A percentile compares a stretch with the other conserved stretches of the same genome.
These are phyloP conservation scores for Pycnonotus jocosus DNA, from an alignment of 2,113 vertebrate genomes.

Conservation along the genomic window DNA sequence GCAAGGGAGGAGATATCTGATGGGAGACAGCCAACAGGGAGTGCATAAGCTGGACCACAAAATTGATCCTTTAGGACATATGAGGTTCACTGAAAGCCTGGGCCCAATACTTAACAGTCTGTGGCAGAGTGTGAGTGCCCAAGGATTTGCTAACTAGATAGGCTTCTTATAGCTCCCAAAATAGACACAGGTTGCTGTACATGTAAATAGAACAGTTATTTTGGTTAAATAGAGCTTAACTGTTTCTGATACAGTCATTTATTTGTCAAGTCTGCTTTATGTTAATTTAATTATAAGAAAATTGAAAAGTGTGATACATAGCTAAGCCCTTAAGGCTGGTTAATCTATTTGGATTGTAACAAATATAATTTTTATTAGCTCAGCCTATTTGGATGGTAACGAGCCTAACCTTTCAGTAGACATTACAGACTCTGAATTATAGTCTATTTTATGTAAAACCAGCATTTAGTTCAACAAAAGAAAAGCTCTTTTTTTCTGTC, in stretches of 20 bases:
- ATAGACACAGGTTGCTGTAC: neutral
- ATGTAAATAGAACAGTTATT: slow-evolving; percentile 65
- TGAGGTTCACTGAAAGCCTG: neutral
- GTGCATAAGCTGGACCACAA: neutral
- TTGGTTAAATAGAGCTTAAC: slow-evolving; percentile 75
- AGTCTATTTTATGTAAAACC: slow-evolving; percentile 76
- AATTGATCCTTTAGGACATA: neutral
- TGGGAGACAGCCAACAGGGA: neutral
- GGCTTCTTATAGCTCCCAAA: neutral
- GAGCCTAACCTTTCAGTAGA: slow-evolving; percentile 75
- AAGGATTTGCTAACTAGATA: neutral
- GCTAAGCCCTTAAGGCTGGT: slow-evolving; percentile 77
- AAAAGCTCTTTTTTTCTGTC: slow-evolving; percentile 72
- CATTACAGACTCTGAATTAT: slow-evolving; percentile 75
- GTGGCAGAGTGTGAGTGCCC: neutral
- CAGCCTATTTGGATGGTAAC: slow-evolving; percentile 76
- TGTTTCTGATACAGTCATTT: slow-evolving; percentile 74
- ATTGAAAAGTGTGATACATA: slow-evolving; percentile 77
- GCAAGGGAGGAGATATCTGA: neutral
- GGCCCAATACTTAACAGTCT: neutral
- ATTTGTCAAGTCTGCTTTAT: slow-evolving; percentile 78
- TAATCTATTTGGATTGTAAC: slow-evolving; percentile 83
- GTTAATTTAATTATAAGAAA: slow-evolving; percentile 82
- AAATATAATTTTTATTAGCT: slow-evolving; percentile 83
- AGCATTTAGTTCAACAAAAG: slow-evolving; percentile 70